Evolutionary conservation across 92 coral and sea anemone genomes (phyloP).

Genomic region (Actinostola sp.): DNA sequence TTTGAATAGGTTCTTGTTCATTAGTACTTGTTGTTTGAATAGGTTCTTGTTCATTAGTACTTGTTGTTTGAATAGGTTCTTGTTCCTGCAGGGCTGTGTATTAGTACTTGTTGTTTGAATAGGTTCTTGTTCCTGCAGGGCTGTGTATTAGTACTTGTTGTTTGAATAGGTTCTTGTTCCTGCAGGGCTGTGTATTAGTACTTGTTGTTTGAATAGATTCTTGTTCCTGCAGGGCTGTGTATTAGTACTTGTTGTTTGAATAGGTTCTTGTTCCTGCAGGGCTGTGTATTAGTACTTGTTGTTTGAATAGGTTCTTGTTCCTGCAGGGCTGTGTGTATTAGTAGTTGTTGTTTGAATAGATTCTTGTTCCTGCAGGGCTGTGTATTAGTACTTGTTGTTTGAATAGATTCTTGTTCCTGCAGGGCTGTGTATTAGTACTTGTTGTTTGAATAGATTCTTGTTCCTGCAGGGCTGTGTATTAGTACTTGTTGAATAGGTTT

Average conservation of each 20-base stretch:
- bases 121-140: slow-evolving; percentile 39
- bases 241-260: slow-evolving; percentile 42
- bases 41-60: slow-evolving; percentile 1
- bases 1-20: neutral
- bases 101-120: slow-evolving; percentile 41
- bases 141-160: slow-evolving; percentile 59
- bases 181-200: slow-evolving; percentile 70
- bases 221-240: slow-evolving; percentile 53
- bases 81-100: slow-evolving; percentile 53
- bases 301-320: neutral
- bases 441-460: neutral
- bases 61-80: neutral
- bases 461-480: slow-evolving; percentile 61
- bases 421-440: slow-evolving; percentile 76
- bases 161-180: neutral
- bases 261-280: slow-evolving; percentile 34
- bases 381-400: slow-evolving; percentile 49
- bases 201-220: slow-evolving; percentile 10
- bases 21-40: neutral
- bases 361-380: slow-evolving; percentile 50
- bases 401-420: neutral
- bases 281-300: slow-evolving; percentile 61
- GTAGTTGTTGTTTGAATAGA: neutral
- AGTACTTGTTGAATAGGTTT: too few species aligned
- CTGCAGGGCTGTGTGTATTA: slow-evolving; percentile 59